Conservation (phyloP, 2,113 vertebrate species). For the Rostratula benghalensis region DNA sequence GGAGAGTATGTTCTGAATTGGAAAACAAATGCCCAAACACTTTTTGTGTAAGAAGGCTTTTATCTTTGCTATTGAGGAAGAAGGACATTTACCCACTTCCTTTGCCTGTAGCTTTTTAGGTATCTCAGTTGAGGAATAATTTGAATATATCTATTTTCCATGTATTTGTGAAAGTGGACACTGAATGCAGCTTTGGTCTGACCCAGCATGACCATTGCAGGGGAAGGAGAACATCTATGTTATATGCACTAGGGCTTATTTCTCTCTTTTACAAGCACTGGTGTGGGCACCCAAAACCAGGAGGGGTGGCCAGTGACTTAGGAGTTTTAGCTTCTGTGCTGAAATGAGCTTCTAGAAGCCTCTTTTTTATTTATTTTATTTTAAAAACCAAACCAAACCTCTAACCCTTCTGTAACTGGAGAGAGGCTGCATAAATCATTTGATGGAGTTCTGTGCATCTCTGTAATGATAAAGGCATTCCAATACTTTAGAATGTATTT, state of each 20-base stretch:
- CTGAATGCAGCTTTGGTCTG: background rate
- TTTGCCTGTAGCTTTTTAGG: background rate
- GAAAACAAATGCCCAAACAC: background rate
- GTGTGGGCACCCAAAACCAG: background rate
- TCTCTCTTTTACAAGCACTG: background rate
- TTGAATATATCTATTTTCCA: fast-evolving
- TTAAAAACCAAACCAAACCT: background rate
- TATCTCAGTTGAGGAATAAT: background rate
- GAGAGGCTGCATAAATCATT: background rate
- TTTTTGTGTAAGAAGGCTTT: background rate
- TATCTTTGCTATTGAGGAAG: background rate
- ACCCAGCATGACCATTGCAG: fast-evolving
- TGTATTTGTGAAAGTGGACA: background rate
- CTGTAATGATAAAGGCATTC: background rate
- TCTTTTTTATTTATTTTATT: background rate
- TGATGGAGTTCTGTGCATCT: background rate
- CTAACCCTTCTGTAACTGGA: background rate
- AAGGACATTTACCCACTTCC: background rate
- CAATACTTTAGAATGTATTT: background rate
- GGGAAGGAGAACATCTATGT: background rate
- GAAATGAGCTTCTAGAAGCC: background rate
- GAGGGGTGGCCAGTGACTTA: background rate
- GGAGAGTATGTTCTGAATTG: background rate
- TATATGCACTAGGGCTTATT: background rate
- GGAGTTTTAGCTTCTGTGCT: background rate